Percentiles rank a stretch among this genome's conserved stretches.
phyloP scores from a whole-genome alignment of 2,113 vertebrate genomes.

The Benthochromis sp. region DNA sequence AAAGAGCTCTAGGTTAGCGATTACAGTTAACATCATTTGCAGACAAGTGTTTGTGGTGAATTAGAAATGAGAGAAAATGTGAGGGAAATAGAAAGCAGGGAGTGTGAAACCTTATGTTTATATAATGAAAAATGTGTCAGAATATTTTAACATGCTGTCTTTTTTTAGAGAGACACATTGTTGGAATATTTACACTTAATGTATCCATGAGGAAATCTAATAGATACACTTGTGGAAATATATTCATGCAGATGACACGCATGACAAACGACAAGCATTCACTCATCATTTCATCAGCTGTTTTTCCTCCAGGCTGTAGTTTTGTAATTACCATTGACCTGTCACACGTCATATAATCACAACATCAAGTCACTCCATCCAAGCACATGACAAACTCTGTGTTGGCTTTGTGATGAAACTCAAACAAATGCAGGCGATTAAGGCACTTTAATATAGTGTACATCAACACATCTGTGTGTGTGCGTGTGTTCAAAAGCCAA shows the following conservation, averaged over 20 bases:
- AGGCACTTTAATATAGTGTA: background rate
- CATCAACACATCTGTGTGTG: background rate
- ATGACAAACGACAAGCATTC: background rate
- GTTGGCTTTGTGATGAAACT: background rate
- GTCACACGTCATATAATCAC: background rate
- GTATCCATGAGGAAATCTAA: background rate
- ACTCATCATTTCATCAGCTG: background rate
- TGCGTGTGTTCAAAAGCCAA: background rate
- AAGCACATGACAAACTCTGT: background rate
- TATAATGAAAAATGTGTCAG: background rate
- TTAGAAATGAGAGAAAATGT: background rate
- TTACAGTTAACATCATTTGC: background rate
- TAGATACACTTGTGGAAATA: background rate
- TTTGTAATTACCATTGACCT: background rate
- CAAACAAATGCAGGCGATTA: slow-evolving; percentile 1
- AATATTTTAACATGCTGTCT: background rate
- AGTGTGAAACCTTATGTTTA: background rate
- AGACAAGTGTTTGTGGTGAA: background rate
- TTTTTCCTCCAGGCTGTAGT: background rate
- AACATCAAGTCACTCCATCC: background rate
- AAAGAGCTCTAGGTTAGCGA: background rate
- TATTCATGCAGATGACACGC: background rate
- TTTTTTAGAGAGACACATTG: background rate
- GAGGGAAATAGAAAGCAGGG: background rate
- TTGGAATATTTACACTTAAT: background rate